These are phyloP conservation scores for Hedya salicella DNA, from an alignment of 2,888 invertebrate genomes.

Conservation along the genomic window DNA sequence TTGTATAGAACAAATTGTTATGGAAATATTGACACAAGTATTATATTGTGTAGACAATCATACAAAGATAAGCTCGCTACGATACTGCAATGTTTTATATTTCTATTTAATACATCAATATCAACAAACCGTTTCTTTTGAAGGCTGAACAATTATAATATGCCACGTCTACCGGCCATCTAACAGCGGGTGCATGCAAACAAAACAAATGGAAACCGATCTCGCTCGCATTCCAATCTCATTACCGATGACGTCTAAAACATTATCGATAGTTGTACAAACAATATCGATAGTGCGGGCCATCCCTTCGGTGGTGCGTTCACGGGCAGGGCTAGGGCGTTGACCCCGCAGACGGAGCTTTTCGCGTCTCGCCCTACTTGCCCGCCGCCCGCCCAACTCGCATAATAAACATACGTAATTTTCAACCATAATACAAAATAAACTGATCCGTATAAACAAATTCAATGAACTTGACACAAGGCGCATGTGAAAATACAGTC, in stretches of 20 bases:
- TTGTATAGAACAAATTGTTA: not conserved
- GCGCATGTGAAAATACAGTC: not conserved
- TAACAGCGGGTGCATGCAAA: constrained; percentile 13
- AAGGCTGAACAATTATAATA: constrained; percentile 5
- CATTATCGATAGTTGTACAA: constrained; percentile 62
- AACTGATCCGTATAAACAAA: constrained; percentile 29
- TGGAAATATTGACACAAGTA: not conserved
- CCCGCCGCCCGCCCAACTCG: constrained; percentile 72
- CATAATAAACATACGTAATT: constrained; percentile 53
- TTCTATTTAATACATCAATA: not conserved
- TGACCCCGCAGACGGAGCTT: constrained; percentile 80
- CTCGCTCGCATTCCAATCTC: constrained; percentile 34
- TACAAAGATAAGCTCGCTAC: constrained; percentile 39
- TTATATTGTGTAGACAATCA: not conserved
- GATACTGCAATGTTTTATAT: constrained; percentile 2
- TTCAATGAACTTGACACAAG: constrained; percentile 13
- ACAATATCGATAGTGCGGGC: constrained; percentile 58
- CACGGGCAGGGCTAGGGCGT: constrained; percentile 82
- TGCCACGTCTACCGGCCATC: not conserved
- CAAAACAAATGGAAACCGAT: constrained; percentile 39
- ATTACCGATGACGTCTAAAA: constrained; percentile 53
- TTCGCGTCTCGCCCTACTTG: constrained; percentile 77
- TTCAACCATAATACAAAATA: constrained; percentile 44
- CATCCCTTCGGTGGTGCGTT: constrained; percentile 74
- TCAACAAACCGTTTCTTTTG: constrained; percentile 11